Evolutionary conservation across 2,888 invertebrate genomes (phyloP).

Genomic region (Dasysyrphus albostriatus): DNA sequence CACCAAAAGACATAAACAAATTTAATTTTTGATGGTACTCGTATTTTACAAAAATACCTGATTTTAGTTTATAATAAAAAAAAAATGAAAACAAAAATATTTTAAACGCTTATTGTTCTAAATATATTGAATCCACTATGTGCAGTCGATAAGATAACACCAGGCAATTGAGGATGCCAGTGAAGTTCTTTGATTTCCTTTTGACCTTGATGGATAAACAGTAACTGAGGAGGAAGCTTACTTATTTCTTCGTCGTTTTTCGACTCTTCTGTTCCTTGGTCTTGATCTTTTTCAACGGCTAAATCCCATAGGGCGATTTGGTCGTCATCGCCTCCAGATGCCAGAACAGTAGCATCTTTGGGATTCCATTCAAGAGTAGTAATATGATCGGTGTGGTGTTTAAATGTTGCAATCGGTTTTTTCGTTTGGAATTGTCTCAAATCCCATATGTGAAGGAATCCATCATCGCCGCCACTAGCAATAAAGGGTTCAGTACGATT

Average conservation of each 20-base stretch:
- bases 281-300: constrained; percentile 92
- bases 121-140: constrained; percentile 98
- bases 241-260: constrained; percentile 89
- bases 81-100: constrained; percentile 1
- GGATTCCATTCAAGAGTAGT: constrained; percentile 99
- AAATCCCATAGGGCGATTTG: constrained; percentile 99
- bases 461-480: constrained; percentile 98
- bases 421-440: constrained; percentile 91
- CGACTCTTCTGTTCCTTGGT: constrained; percentile 85
- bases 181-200: constrained; percentile 98
- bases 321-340: constrained; percentile 96
- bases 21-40: not conserved
- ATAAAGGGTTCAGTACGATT: constrained; percentile 96
- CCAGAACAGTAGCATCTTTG: constrained; percentile 95
- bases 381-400: constrained; percentile 96
- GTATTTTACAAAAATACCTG: constrained; percentile 49
- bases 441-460: constrained; percentile 97
- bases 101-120: constrained; percentile 97
- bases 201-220: constrained; percentile 99
- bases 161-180: constrained; percentile 98
- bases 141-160: constrained; percentile 96
- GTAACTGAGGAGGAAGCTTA: constrained; percentile 95
- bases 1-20: not conserved
- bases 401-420: constrained; percentile 95
- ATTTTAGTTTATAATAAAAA: constrained; percentile 3